Percentiles rank a stretch among this genome's conserved stretches.
phyloP scores from a whole-genome alignment of 2,113 vertebrate species.

The Scytalopus superciliaris region DNA sequence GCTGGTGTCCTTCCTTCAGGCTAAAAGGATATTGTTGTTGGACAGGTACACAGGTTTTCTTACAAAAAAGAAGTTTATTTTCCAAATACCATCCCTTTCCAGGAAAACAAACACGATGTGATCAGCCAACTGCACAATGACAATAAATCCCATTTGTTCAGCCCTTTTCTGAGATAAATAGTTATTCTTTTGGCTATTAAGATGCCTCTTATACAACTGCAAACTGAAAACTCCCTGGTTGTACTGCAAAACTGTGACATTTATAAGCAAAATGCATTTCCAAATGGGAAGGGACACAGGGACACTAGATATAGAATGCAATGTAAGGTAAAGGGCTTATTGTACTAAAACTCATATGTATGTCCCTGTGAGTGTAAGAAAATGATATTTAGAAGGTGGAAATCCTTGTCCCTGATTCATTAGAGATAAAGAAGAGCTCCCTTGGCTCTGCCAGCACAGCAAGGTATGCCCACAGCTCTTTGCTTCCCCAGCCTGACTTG shows the following conservation, averaged over 20 bases:
- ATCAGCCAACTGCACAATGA: not conserved
- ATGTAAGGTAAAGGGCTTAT: not conserved
- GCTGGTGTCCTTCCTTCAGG: not conserved
- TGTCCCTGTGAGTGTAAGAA: not conserved
- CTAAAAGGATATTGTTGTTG: not conserved
- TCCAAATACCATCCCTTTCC: not conserved
- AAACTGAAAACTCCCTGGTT: not conserved
- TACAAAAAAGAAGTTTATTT: not conserved
- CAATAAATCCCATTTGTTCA: not conserved
- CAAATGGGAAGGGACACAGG: not conserved
- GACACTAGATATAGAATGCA: no score
- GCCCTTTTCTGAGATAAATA: not conserved
- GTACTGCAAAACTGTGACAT: not conserved
- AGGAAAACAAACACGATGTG: not conserved
- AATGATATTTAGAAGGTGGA: not conserved
- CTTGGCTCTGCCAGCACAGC: not conserved
- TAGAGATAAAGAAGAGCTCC: not conserved
- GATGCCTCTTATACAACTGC: not conserved
- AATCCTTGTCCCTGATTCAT: not conserved
- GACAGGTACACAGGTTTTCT: not conserved
- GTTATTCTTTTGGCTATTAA: not conserved
- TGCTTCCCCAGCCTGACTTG: fast-evolving
- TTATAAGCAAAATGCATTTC: not conserved
- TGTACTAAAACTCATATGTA: fast-evolving
- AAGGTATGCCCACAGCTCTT: fast-evolving